Evolutionary conservation across 2,113 vertebrate species (phyloP).

Genomic region (Rissa tridactyla): DNA sequence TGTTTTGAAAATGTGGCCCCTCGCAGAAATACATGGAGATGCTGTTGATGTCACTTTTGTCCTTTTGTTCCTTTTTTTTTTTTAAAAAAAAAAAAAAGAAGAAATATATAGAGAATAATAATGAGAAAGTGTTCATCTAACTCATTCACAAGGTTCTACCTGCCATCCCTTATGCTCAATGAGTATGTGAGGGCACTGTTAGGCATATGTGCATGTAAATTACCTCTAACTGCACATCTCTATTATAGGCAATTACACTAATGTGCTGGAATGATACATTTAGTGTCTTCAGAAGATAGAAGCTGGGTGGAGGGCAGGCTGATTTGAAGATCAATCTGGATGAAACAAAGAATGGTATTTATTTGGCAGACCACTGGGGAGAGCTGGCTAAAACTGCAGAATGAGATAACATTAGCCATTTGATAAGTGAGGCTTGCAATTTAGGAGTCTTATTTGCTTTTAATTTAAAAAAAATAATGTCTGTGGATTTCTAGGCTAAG

Average conservation of each 20-base stretch:
- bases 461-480: conserved; percentile 16
- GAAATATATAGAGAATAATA: conserved; percentile 32
- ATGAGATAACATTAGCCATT: conserved; percentile 55
- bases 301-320: conserved; percentile 65
- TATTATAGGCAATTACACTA: conserved; percentile 69
- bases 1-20: neutral
- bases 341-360: conserved; percentile 66
- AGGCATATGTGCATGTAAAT: conserved; percentile 68
- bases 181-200: conserved; percentile 60
- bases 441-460: conserved; percentile 60
- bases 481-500: neutral
- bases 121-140: conserved; percentile 43
- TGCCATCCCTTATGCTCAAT: conserved; percentile 61
- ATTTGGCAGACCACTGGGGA: conserved; percentile 62
- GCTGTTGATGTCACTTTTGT: neutral
- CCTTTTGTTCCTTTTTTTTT: conserved; percentile 2
- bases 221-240: conserved; percentile 68
- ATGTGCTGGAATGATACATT: conserved; percentile 68
- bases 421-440: conserved; percentile 56
- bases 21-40: neutral
- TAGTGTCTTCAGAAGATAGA: conserved; percentile 67
- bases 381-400: conserved; percentile 55
- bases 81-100: neutral
- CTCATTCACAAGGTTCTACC: conserved; percentile 66
- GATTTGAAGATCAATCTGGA: conserved; percentile 68